Evolutionary conservation across 2,113 vertebrate species (phyloP).

Genomic region (Osmerus mordax): DNA sequence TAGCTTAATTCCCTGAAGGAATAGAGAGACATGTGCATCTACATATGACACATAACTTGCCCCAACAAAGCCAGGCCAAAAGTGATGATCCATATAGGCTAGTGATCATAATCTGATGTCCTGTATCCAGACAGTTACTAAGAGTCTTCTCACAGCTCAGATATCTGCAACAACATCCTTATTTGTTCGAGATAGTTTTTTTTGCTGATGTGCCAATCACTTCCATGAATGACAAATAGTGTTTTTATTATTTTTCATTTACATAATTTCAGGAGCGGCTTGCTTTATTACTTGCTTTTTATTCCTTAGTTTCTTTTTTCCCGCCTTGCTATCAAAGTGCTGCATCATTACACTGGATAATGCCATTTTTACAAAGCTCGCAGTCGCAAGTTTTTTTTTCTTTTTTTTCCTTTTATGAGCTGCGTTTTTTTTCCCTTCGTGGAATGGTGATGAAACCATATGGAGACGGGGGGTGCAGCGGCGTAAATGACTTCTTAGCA

Average conservation of each 20-base stretch:
- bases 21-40: background rate
- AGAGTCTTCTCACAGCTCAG: background rate
- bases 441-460: constrained; percentile 74
- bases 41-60: background rate
- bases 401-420: background rate
- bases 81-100: background rate
- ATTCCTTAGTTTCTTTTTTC: constrained; percentile 28
- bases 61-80: background rate
- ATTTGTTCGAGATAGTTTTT: constrained; percentile 14
- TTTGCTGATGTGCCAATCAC: constrained; percentile 62
- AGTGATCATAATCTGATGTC: no score
- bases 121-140: background rate
- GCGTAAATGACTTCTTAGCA: constrained; percentile 79
- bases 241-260: constrained; percentile 71
- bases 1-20: no score
- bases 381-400: constrained; percentile 56
- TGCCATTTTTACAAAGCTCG: constrained; percentile 68
- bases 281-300: constrained; percentile 49
- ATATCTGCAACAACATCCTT: background rate
- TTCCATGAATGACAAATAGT: constrained; percentile 70
- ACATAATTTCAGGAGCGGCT: constrained; percentile 64
- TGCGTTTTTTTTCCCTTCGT: constrained; percentile 27
- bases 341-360: constrained; percentile 73
- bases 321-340: constrained; percentile 63
- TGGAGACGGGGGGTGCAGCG: constrained; percentile 58